These are phyloP conservation scores for Cyphomyrus discorhynchus DNA, from an alignment of 2,113 vertebrate species.

Conservation along the genomic window DNA sequence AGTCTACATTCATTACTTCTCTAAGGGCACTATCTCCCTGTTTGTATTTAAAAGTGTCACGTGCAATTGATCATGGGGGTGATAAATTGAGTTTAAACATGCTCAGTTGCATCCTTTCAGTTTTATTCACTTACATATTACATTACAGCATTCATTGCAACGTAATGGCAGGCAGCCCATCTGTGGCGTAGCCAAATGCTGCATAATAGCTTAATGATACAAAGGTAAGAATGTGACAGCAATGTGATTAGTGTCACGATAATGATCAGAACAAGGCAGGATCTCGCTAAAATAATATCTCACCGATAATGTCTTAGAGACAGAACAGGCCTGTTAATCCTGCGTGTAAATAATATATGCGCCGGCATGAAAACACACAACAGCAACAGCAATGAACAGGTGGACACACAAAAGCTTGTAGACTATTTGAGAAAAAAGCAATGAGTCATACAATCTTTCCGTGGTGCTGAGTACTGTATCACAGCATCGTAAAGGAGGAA, in stretches of 20 bases:
- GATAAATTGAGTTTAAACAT: conserved; percentile 1
- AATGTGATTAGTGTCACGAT: conserved; percentile 1
- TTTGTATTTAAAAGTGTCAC: neutral
- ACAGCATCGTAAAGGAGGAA: neutral
- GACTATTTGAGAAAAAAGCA: neutral
- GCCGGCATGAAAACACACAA: neutral
- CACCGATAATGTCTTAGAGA: neutral
- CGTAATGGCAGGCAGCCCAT: neutral
- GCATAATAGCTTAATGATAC: neutral
- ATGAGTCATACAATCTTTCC: neutral
- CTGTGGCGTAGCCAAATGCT: neutral
- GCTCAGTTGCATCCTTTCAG: neutral
- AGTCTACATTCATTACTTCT: neutral
- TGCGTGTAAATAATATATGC: neutral
- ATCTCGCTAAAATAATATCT: neutral
- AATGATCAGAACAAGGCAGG: neutral
- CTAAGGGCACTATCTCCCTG: neutral
- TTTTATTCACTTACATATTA: neutral
- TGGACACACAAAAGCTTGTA: neutral
- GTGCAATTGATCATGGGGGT: conserved; percentile 1
- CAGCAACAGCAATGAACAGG: neutral
- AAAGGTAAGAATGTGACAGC: neutral
- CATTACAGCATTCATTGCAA: neutral
- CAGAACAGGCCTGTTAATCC: neutral
- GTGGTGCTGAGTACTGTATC: no score